Percentiles rank a stretch among this genome's conserved stretches.
Evolutionary conservation across 2,113 vertebrate species (phyloP).

Genomic region (Ailuropoda melanoleuca): DNA sequence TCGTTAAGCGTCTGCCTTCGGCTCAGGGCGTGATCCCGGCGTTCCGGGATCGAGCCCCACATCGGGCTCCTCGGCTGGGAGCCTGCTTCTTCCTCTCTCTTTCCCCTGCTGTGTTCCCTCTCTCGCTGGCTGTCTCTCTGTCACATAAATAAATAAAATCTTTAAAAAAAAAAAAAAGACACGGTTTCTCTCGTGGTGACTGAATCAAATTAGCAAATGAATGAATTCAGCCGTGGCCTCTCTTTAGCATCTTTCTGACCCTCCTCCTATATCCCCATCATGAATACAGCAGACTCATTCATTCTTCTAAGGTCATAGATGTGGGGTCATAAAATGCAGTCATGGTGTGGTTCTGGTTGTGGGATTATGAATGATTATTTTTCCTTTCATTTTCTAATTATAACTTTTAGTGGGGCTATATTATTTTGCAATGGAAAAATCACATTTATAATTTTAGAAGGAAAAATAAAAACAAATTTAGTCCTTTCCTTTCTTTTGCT

Average conservation of each 20-base stretch:
- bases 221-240: background rate
- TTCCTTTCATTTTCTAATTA: conserved; percentile 51
- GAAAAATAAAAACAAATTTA: conserved; percentile 36
- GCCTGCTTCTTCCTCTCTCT: no score
- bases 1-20: no score
- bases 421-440: conserved; percentile 48
- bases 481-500: conserved; percentile 25
- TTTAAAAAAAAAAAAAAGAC: no score
- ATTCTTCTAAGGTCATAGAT: background rate
- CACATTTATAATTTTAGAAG: conserved; percentile 49
- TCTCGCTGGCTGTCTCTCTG: no score
- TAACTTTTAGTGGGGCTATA: background rate
- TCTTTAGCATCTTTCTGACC: background rate
- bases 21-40: no score
- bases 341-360: background rate
- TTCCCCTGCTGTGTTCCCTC: no score
- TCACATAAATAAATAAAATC: no score
- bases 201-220: background rate
- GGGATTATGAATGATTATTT: background rate
- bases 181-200: background rate
- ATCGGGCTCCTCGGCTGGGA: no score
- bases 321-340: background rate
- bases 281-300: background rate
- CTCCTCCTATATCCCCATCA: background rate
- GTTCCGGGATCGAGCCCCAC: no score